phyloP scores from a whole-genome alignment of 2,797 vertebrate species.

The Ceryle rudis region DNA sequence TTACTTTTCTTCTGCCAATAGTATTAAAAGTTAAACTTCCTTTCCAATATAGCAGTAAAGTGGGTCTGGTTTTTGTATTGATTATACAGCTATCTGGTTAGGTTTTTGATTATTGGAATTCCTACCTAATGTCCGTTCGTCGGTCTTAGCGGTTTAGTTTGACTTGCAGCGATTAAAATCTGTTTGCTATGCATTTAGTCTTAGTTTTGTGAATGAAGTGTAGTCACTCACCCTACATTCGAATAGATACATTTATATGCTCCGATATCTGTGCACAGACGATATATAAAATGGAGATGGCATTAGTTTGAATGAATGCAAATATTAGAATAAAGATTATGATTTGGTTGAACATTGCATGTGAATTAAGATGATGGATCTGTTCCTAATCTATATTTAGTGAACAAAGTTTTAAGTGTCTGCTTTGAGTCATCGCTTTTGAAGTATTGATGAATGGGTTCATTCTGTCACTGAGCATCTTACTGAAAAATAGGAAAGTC shows the following conservation, averaged over 20 bases:
- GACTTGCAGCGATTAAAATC: background rate
- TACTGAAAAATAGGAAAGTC: background rate
- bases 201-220: background rate
- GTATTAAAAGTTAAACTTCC: background rate
- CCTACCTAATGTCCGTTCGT: background rate
- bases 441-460: background rate
- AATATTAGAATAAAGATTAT: background rate
- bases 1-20: background rate
- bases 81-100: background rate
- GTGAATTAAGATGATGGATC: background rate
- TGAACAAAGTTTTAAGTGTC: background rate
- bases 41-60: background rate
- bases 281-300: background rate
- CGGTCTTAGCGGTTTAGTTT: background rate
- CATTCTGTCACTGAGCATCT: background rate
- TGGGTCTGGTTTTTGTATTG: background rate
- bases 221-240: background rate
- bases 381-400: background rate
- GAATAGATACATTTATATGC: background rate
- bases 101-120: background rate
- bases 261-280: background rate
- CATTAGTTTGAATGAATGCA: background rate
- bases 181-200: background rate
- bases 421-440: background rate
- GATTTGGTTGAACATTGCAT: rapidly evolving